Conservation (phyloP, 2,888 invertebrate genomes). For the Chaetoderma sp. region DNA sequence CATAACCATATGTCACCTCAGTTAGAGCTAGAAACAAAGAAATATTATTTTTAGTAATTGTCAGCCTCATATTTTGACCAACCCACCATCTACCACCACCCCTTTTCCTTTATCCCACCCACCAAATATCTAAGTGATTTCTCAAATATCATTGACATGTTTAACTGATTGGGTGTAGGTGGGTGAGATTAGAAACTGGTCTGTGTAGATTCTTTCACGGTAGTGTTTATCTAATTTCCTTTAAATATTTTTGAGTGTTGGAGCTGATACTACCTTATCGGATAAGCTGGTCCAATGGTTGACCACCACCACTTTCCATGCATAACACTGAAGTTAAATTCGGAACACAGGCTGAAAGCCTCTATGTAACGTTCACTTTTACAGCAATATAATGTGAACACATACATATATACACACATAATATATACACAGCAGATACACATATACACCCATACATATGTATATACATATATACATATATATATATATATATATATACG, state of each 20-base stretch:
- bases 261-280: background rate
- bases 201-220: background rate
- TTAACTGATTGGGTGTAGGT: no score
- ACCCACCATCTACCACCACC: background rate
- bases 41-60: background rate
- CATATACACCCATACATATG: background rate
- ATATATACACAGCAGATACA: background rate
- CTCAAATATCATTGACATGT: no score
- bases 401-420: constrained; percentile 20
- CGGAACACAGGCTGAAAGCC: background rate
- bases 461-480: background rate
- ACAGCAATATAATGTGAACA: constrained; percentile 5
- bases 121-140: background rate
- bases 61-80: background rate
- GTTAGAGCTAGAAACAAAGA: background rate
- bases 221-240: background rate
- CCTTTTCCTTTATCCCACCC: background rate
- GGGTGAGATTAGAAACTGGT: no score
- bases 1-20: background rate
- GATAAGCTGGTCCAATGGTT: background rate
- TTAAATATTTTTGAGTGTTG: no score
- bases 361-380: background rate
- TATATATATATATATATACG: background rate
- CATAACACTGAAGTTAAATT: no score
- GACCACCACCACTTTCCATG: no score